A percentile compares a stretch with the other conserved stretches of the same genome.
phyloP scores from a whole-genome alignment of 2,113 vertebrate species.

The Cephalopholis sonnerati region DNA sequence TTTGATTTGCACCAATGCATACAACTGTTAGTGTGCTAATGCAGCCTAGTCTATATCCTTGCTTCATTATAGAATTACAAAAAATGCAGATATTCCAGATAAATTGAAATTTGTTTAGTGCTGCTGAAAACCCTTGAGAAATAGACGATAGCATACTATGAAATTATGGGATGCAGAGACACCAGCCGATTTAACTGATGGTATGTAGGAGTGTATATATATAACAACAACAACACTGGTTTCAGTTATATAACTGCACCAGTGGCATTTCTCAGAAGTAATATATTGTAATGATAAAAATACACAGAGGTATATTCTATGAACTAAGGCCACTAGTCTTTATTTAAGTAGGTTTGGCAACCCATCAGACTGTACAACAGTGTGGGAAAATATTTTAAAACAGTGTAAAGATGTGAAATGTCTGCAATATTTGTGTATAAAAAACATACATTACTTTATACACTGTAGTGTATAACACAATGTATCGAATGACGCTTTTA shows the following conservation, averaged over 20 bases:
- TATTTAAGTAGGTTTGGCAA: conserved; percentile 6
- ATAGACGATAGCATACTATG: not conserved
- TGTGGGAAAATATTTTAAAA: conserved; percentile 12
- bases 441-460: conserved; percentile 32
- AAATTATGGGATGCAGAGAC: not conserved
- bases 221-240: not conserved
- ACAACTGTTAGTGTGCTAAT: no score
- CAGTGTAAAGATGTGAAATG: conserved; percentile 44
- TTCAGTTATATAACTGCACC: conserved; percentile 24
- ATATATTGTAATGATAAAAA: conserved; percentile 1
- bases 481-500: conserved; percentile 52
- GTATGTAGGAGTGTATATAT: conserved; percentile 1
- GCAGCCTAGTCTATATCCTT: no score
- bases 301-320: conserved; percentile 16
- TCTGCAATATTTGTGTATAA: conserved; percentile 25
- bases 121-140: not conserved
- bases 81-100: no score
- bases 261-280: conserved; percentile 1
- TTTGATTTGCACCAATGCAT: no score
- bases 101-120: not conserved
- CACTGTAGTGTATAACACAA: conserved; percentile 28
- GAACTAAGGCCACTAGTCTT: not conserved
- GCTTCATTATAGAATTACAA: no score
- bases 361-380: not conserved
- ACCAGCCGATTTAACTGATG: not conserved